Conservation (phyloP, 2,888 invertebrate species). For the Pollenia angustigena region DNA sequence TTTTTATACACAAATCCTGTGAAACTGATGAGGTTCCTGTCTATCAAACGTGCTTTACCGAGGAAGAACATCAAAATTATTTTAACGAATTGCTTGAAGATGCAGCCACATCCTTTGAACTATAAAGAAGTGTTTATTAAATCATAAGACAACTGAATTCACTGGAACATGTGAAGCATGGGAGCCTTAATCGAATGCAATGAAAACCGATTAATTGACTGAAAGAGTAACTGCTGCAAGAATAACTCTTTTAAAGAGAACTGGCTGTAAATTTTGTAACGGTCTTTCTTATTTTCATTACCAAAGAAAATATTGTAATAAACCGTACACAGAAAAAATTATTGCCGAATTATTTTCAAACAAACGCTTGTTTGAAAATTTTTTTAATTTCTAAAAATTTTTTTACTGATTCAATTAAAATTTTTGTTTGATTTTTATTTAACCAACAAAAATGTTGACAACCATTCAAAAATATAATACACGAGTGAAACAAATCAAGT, state of each 20-base stretch:
- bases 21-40: neutral
- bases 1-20: conserved; percentile 69
- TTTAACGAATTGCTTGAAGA: conserved; percentile 76
- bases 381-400: no score
- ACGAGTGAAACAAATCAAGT: no score
- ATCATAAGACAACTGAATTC: conserved; percentile 2
- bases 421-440: no score
- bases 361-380: no score
- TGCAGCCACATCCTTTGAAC: conserved; percentile 19
- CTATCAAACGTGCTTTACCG: conserved; percentile 65
- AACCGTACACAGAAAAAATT: no score
- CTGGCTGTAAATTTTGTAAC: neutral
- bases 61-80: conserved; percentile 78
- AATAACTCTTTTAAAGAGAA: neutral
- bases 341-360: no score
- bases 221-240: neutral
- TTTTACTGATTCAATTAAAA: no score
- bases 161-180: conserved; percentile 46
- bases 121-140: neutral
- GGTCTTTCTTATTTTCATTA: neutral
- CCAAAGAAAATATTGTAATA: neutral
- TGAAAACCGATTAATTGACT: no score
- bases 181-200: neutral
- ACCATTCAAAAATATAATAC: no score
- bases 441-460: no score